Conservation (phyloP, 2,113 vertebrate genomes). For the Macrotis lagotis region DNA sequence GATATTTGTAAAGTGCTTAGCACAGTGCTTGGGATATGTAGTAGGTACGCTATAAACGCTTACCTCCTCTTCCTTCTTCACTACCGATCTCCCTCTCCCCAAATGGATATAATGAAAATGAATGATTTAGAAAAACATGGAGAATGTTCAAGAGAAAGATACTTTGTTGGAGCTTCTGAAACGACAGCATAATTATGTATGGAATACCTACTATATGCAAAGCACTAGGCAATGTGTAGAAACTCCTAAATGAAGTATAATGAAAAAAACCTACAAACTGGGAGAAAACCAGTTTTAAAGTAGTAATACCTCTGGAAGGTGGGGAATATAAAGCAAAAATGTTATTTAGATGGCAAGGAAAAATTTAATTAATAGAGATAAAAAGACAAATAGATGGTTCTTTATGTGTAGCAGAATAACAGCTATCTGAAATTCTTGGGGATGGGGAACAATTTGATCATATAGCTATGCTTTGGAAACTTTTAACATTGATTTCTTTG, state of each 20-base stretch:
- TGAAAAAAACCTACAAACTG: conserved; percentile 47
- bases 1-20: not conserved
- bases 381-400: conserved; percentile 42
- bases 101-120: not conserved
- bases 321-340: conserved; percentile 37
- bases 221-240: not conserved
- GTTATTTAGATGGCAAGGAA: conserved; percentile 11
- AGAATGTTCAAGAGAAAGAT: not conserved
- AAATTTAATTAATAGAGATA: conserved; percentile 1
- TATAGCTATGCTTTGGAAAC: conserved; percentile 29
- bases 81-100: not conserved
- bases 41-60: not conserved
- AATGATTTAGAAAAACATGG: not conserved
- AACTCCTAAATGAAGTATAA: conserved; percentile 22
- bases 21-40: not conserved
- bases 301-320: conserved; percentile 38
- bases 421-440: not conserved
- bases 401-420: conserved; percentile 10
- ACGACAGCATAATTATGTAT: not conserved
- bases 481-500: conserved; percentile 10
- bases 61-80: not conserved
- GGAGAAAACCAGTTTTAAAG: conserved; percentile 20
- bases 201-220: not conserved
- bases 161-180: not conserved
- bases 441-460: not conserved